Base-by-base conservation (phyloP, 2,797 vertebrate genomes). In the Cephalopachus bancanus region DNA sequence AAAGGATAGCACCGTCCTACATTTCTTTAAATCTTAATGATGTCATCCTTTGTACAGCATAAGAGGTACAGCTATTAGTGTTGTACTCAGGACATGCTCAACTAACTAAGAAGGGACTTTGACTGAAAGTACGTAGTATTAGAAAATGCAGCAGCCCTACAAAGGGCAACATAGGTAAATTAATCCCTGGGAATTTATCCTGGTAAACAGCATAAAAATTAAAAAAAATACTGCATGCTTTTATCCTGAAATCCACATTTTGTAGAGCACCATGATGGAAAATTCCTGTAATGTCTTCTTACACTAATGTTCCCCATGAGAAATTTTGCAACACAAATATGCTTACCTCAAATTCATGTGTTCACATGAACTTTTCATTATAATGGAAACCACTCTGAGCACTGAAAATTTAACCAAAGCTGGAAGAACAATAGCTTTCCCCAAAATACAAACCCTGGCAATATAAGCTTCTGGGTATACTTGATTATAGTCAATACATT, bases 381-480 rank as follows among this genome's bases (percentile, higher is more conserved):
- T 89, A 93, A 53, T 6, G 96, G 95, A 97, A 94, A 92, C 2
- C 69, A 9, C 22, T 89, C 37, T n/a, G 44, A 71, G 19, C 17
- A 92, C 95, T 87, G 16, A 84, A 72, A 97, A 96, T 79, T 86
- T 75, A 93, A 92, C 28, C 72, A 97, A 96, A 88, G 6, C 69
- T 89, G 10, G 17, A 20, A 85, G n/a, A 75, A 71, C 12, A 89
- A 59, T 4, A 91, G 2, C 0, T 53, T 93, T 4, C 75, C 37
- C 14, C 24, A 90, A 97, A 93, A 33, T 15, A 33, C 69, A 91
- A 97, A 89, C 3, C 37, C 57, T 0, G 16, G 80, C 60, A 92
- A 96, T 26, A 4, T 84, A 97, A 94, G 44, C 26, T 60, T 84
- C 89, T 89, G 55, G 9, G 22, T 87, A 55, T 84, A 83, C 28